A percentile compares a stretch with the other conserved stretches of the same genome.
phyloP scores from a whole-genome alignment of 2,113 vertebrate genomes.

The Odobenus rosmarus region DNA sequence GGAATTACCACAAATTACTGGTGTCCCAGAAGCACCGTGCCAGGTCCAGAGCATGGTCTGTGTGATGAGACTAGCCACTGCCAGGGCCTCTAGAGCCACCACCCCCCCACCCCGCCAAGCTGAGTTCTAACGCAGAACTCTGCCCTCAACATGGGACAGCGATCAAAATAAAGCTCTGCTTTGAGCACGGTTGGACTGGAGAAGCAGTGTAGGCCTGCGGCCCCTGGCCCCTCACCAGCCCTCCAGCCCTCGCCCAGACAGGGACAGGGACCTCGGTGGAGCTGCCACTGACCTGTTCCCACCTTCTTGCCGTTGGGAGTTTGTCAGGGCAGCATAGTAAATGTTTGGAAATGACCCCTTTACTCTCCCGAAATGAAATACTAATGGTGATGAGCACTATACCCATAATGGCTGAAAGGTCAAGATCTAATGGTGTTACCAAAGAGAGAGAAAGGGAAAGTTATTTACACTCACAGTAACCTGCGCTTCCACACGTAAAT shows the following conservation, averaged over 20 bases:
- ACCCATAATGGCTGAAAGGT: neutral
- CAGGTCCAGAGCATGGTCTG: neutral
- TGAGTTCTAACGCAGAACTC: neutral
- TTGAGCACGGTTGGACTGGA: neutral
- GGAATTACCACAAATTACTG: accelerated
- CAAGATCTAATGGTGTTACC: neutral
- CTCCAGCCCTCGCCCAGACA: neutral
- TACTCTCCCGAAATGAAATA: neutral
- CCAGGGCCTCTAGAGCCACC: neutral
- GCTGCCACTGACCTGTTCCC: neutral
- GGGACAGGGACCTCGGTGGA: too few species aligned
- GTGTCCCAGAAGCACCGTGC: neutral
- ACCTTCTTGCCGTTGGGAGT: neutral
- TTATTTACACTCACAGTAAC: neutral
- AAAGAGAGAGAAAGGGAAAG: neutral
- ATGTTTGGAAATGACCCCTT: neutral
- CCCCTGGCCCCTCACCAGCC: neutral
- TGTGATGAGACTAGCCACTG: accelerated
- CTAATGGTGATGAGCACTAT: neutral
- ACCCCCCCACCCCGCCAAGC: neutral
- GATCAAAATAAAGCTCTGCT: neutral
- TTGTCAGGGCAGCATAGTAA: neutral
- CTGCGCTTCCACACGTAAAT: accelerated
- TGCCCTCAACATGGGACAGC: neutral
- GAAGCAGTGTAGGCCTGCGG: neutral